Percentiles rank a stretch among this genome's conserved stretches.
These are phyloP conservation scores for Sapajus apella DNA, from an alignment of 2,113 vertebrate genomes.

Conservation along the genomic window DNA sequence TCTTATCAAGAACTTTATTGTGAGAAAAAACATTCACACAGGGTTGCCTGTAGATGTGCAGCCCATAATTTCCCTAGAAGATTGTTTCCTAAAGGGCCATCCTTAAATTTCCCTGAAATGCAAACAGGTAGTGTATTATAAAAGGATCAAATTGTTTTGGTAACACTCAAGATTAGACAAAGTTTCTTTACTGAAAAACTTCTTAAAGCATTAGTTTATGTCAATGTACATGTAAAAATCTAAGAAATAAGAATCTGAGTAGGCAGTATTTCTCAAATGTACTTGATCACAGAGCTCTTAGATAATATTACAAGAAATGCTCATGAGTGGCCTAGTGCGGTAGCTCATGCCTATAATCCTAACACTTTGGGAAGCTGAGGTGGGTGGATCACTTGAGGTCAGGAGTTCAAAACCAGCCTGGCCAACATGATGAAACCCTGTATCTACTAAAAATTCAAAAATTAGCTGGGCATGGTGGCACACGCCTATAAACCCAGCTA, in stretches of 20 bases:
- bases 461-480: too few relatives aligned
- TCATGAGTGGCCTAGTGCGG: neutral
- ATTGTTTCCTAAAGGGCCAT: neutral
- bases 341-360: too few relatives aligned
- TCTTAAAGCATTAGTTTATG: slow-evolving; percentile 19
- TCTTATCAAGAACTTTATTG: neutral
- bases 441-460: too few relatives aligned
- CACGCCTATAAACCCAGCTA: too few relatives aligned
- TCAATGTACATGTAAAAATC: neutral
- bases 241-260: neutral
- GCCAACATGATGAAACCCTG: too few relatives aligned
- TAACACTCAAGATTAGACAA: slow-evolving; percentile 3
- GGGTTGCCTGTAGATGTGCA: neutral
- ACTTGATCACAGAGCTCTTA: neutral
- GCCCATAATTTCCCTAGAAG: neutral
- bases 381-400: too few relatives aligned
- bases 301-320: neutral
- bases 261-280: neutral
- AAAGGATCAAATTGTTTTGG: neutral
- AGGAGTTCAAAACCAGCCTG: too few relatives aligned
- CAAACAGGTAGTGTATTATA: neutral
- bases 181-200: slow-evolving; percentile 25
- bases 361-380: too few relatives aligned
- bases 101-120: slow-evolving; percentile 24
- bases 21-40: neutral